A percentile compares a stretch with the other conserved stretches of the same genome.
Conservation (phyloP, 23 tunicate genomes). For the Trididemnum clinides region DNA sequence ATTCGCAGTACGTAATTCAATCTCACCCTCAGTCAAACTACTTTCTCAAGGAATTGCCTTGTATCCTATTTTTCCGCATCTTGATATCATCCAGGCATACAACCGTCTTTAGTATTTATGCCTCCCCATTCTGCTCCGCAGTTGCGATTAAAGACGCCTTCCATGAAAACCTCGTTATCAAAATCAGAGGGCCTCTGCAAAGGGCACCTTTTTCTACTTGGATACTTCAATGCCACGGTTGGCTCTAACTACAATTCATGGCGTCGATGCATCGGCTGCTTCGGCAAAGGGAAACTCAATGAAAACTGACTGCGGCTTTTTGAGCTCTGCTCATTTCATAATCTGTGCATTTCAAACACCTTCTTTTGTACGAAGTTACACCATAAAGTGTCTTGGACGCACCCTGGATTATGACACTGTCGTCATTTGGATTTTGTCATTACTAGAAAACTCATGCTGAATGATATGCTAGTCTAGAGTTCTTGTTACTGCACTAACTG, state of each 20-base stretch:
- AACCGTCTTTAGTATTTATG: too few relatives aligned
- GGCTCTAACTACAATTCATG: not conserved
- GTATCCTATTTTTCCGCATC: too few relatives aligned
- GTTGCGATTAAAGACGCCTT: not conserved
- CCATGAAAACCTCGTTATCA: not conserved
- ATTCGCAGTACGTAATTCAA: not conserved
- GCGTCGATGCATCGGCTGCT: not conserved
- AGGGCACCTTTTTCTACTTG: too few relatives aligned
- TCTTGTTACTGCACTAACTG: not conserved
- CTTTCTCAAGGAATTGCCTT: too few relatives aligned
- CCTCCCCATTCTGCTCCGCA: not conserved
- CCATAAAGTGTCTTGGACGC: not conserved
- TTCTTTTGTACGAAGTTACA: not conserved
- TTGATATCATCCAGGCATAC: too few relatives aligned
- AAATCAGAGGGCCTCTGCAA: too few relatives aligned
- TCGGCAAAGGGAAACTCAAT: not conserved
- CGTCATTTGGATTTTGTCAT: not conserved
- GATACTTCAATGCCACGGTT: not conserved
- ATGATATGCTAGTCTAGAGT: not conserved
- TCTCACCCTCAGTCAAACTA: too few relatives aligned
- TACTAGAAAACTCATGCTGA: not conserved
- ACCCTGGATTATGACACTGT: not conserved
- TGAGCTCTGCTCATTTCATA: not conserved
- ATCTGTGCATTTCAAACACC: not conserved
- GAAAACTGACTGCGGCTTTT: not conserved